Percentiles rank a stretch among this genome's conserved stretches.
Evolutionary conservation across 2,113 vertebrate genomes (phyloP).

Genomic region (Gasterosteus aculeatus): DNA sequence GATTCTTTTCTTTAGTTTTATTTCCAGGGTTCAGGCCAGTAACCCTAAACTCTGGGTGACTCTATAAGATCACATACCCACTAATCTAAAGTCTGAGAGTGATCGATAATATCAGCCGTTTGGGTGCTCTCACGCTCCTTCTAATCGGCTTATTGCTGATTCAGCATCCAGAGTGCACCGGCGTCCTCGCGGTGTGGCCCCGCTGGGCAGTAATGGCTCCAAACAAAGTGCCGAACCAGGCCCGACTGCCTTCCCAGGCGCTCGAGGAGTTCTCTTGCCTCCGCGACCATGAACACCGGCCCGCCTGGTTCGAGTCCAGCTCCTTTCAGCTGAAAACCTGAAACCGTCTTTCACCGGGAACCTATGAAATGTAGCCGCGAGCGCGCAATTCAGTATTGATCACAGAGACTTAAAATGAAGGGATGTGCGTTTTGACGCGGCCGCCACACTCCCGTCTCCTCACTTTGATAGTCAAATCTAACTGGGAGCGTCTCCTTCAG

Average conservation of each 20-base stretch:
- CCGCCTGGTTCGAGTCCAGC: background rate
- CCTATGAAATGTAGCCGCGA: too few species aligned
- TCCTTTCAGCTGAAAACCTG: background rate
- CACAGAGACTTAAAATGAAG: background rate
- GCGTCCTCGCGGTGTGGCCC: constrained; percentile 16
- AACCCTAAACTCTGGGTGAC: background rate
- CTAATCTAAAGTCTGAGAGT: background rate
- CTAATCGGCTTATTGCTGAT: constrained; percentile 52
- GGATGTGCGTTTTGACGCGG: background rate
- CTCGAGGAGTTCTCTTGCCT: constrained; percentile 1
- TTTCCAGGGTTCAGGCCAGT: background rate
- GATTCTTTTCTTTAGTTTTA: background rate
- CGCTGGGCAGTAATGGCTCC: constrained; percentile 30
- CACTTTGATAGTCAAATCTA: constrained; percentile 61
- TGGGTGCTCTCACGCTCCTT: constrained; percentile 7
- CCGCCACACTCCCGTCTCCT: background rate
- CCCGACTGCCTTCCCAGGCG: background rate
- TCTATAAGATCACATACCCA: background rate
- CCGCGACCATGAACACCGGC: too few species aligned
- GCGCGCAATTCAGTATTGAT: background rate
- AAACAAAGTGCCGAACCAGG: constrained; percentile 56
- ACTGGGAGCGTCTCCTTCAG: background rate
- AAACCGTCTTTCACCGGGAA: too few species aligned
- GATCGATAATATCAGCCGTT: constrained; percentile 31
- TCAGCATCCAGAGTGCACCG: constrained; percentile 45